These are phyloP conservation scores for Sminthopsis crassicaudata DNA, from an alignment of 2,113 vertebrate species.

Conservation along the genomic window DNA sequence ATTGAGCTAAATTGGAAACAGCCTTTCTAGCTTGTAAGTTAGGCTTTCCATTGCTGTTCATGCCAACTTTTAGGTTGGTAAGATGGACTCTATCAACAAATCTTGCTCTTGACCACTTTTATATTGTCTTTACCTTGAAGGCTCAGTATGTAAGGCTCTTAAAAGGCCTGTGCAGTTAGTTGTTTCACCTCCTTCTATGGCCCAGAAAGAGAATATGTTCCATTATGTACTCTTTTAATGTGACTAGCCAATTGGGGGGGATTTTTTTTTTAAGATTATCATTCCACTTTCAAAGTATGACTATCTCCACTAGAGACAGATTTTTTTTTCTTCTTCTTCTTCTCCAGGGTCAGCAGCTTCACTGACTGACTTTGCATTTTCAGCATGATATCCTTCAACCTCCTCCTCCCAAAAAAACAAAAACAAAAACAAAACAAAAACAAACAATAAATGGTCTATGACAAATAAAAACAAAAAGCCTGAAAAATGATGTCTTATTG, in stretches of 20 bases:
- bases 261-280: neutral
- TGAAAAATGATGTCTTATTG: constrained; percentile 74
- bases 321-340: neutral
- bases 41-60: neutral
- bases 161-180: neutral
- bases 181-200: neutral
- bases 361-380: constrained; percentile 57
- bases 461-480: constrained; percentile 60
- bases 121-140: neutral
- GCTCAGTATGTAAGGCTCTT: neutral
- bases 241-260: constrained; percentile 36
- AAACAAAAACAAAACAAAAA: too few relatives aligned
- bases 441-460: constrained; percentile 52
- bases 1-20: neutral
- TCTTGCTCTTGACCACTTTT: neutral
- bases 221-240: neutral
- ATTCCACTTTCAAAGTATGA: constrained; percentile 41
- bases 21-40: neutral
- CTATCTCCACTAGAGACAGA: neutral
- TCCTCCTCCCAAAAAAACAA: too few relatives aligned
- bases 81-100: neutral
- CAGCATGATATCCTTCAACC: neutral
- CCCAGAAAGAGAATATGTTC: neutral
- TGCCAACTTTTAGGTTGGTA: constrained; percentile 24
- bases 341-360: constrained; percentile 7